Base-by-base conservation (phyloP, 1,140 invertebrate species). In the Brachionus manjavacas region DNA sequence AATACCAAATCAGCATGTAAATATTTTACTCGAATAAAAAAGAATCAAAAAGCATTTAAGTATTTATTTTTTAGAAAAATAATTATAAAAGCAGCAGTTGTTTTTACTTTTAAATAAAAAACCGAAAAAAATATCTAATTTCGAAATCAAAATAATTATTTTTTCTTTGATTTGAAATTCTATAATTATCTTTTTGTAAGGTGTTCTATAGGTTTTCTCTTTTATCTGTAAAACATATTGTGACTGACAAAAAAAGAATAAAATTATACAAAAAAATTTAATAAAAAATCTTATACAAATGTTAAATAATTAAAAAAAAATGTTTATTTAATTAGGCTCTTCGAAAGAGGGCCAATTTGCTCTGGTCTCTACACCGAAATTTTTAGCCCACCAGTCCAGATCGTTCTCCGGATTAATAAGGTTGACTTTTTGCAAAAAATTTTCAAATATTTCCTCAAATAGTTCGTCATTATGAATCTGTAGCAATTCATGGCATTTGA, bases 321-420 rank as follows among this genome's bases (percentile, higher is more conserved):
- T 20, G 8, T 74, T 43, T 8, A 60, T 60, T 60, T 39, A 43
- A 74, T 74, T 39, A 43, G 41, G 46, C 41, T 76, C 72, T 76
- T 81, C 79, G 35, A 64, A 64, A 64, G n/a, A 20, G 23, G 79
- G 79, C 79, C 79, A 81, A 46, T 64, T 46, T 7, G 79, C 49
- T 35, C 39, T 60, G 6, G 79, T 81, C 11, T 64, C 79, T 23
- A 81, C 64, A 43, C 79, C 79, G 25, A 41, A 81, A 25, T 64
- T 16, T 20, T 81, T 41, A 41, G 79, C 20, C 79, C 79, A 81
- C 20, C 23, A 60, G 4, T 81, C 52, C 4, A 81, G 20, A 46
- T 81, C 79, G 31, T 39, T 16, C 11, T 81, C 16, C 1, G 79
- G 28, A 46, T 81, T 11, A 23, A 81, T 43, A 9, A 9, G 8